Evolutionary conservation across 2,797 vertebrate genomes (phyloP).

Genomic region (Coendou prehensilis): DNA sequence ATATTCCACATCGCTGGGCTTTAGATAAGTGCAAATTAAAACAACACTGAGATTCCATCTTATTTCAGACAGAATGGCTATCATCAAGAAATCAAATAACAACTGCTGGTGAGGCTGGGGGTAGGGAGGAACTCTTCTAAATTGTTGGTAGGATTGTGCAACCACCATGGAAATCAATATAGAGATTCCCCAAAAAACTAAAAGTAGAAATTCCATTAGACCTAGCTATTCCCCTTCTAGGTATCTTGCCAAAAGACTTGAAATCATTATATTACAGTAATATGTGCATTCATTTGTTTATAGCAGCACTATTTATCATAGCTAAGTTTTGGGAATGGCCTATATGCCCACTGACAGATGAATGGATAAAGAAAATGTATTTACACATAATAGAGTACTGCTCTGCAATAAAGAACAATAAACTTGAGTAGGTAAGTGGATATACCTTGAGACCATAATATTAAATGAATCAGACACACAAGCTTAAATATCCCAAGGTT

Average conservation of each 20-base stretch:
- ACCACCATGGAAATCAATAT: not conserved
- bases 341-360: not conserved
- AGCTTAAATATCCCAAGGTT: not conserved
- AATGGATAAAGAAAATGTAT: not conserved
- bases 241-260: not conserved
- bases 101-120: not conserved
- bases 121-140: not conserved
- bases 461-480: not conserved
- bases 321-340: not conserved
- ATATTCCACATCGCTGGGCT: not conserved
- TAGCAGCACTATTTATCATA: not conserved
- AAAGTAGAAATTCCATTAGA: not conserved
- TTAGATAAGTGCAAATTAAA: not conserved
- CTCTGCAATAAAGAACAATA: not conserved
- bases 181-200: not conserved
- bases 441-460: not conserved
- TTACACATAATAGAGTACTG: not conserved
- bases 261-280: not conserved
- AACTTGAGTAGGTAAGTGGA: not conserved
- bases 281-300: not conserved
- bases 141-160: not conserved
- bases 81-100: not conserved
- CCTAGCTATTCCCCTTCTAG: not conserved
- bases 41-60: not conserved
- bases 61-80: not conserved